These are phyloP conservation scores for Sicus ferrugineus DNA, from an alignment of 2,888 invertebrate species.

Conservation along the genomic window DNA sequence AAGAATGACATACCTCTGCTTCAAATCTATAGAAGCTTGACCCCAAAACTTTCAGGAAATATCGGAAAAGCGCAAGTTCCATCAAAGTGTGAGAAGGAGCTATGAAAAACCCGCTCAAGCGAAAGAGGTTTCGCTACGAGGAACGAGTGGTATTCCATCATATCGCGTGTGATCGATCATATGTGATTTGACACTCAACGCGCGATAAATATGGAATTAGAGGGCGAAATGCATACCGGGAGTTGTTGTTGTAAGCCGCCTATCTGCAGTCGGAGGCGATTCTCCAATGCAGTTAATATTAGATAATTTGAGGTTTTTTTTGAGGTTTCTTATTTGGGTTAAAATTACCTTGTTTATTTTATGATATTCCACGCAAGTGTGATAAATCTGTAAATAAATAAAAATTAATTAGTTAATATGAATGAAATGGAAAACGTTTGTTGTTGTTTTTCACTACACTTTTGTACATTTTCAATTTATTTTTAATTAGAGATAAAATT, in stretches of 20 bases:
- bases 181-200: constrained; percentile 33
- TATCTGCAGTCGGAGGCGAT: not conserved
- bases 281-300: constrained; percentile 5
- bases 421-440: not conserved
- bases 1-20: too few species aligned
- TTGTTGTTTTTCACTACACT: too few species aligned
- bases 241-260: not conserved
- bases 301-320: constrained; percentile 12
- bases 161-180: constrained; percentile 36
- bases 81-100: too few species aligned
- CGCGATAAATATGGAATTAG: not conserved
- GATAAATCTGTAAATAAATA: constrained; percentile 31
- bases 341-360: constrained; percentile 14
- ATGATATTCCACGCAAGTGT: constrained; percentile 1
- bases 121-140: not conserved
- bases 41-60: too few species aligned
- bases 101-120: too few species aligned
- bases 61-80: too few species aligned
- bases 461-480: too few species aligned
- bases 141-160: constrained; percentile 32
- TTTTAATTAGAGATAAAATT: not conserved
- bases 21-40: too few species aligned
- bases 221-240: not conserved
- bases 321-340: not conserved
- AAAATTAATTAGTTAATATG: not conserved